Percentiles rank a stretch among this genome's conserved stretches.
These are phyloP conservation scores for Rhyacophila evoluta DNA, from an alignment of 2,888 invertebrate genomes.

Conservation along the genomic window DNA sequence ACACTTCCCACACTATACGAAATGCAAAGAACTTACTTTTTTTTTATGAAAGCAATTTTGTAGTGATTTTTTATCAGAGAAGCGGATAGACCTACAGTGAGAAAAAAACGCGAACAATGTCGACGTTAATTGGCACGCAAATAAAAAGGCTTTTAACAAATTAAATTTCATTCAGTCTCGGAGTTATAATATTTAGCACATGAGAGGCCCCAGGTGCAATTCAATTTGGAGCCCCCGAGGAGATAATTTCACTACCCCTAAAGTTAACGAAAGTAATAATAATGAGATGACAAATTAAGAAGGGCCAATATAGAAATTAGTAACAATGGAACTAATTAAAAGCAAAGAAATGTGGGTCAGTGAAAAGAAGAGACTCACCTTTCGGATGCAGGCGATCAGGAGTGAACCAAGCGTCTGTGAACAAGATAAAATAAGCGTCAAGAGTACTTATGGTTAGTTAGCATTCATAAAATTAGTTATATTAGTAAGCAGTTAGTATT, in stretches of 20 bases:
- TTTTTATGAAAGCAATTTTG: too few relatives aligned
- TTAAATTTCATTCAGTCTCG: too few relatives aligned
- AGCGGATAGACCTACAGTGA: too few relatives aligned
- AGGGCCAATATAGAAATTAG: not conserved
- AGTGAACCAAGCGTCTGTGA: constrained; percentile 94
- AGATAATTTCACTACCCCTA: not conserved
- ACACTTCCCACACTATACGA: too few relatives aligned
- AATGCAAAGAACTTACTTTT: too few relatives aligned
- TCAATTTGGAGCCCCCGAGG: too few relatives aligned
- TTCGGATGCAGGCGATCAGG: constrained; percentile 91
- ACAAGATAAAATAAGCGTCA: constrained; percentile 44
- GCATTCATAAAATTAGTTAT: not conserved
- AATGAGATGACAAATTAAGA: not conserved
- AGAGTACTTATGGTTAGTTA: not conserved
- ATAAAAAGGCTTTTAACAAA: too few relatives aligned
- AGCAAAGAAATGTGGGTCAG: not conserved
- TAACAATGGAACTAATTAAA: not conserved
- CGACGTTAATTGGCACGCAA: too few relatives aligned
- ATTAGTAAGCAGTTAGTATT: not conserved
- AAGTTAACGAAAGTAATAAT: not conserved
- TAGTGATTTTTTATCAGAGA: too few relatives aligned
- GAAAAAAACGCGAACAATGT: too few relatives aligned
- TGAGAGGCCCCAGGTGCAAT: too few relatives aligned
- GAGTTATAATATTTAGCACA: too few relatives aligned
- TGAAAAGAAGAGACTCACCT: constrained; percentile 71